A percentile compares a stretch with the other conserved stretches of the same genome.
phyloP scores from a whole-genome alignment of 2,797 vertebrate genomes.

The Anomalospiza imberbis region DNA sequence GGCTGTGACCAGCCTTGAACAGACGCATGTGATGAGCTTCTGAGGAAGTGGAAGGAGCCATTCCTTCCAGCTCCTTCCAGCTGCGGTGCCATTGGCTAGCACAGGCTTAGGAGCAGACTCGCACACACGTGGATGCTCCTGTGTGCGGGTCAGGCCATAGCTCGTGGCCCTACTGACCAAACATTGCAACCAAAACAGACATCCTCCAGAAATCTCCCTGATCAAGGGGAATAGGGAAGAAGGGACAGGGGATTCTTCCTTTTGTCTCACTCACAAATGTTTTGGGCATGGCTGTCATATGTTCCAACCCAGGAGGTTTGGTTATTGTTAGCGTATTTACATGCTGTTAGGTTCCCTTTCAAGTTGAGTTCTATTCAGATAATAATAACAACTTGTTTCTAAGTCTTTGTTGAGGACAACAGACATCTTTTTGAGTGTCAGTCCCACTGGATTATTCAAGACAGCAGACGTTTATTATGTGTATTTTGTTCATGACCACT shows the following conservation, averaged over 20 bases:
- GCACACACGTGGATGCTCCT: fast-evolving
- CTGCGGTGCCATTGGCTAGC: fast-evolving
- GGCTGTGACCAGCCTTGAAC: background rate
- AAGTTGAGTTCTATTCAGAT: background rate
- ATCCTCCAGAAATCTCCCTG: background rate
- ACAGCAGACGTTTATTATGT: background rate
- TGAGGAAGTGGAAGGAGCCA: background rate
- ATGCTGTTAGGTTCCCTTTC: background rate
- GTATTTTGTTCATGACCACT: background rate
- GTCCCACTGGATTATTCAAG: background rate
- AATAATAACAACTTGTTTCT: background rate
- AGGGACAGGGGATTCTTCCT: background rate
- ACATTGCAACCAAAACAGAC: background rate
- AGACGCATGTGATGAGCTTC: background rate
- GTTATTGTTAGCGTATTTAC: background rate
- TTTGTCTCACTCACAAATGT: background rate
- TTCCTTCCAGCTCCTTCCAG: background rate
- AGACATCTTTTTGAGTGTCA: background rate
- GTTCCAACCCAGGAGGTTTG: background rate
- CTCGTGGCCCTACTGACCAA: background rate
- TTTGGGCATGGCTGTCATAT: background rate
- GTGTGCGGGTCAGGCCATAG: background rate
- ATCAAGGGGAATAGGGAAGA: background rate
- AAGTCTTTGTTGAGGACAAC: background rate
- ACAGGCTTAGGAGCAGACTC: background rate